Percentiles rank a stretch among this genome's conserved stretches.
These are phyloP conservation scores for Pissodes strobi DNA, from an alignment of 1,140 invertebrate genomes.

Conservation along the genomic window DNA sequence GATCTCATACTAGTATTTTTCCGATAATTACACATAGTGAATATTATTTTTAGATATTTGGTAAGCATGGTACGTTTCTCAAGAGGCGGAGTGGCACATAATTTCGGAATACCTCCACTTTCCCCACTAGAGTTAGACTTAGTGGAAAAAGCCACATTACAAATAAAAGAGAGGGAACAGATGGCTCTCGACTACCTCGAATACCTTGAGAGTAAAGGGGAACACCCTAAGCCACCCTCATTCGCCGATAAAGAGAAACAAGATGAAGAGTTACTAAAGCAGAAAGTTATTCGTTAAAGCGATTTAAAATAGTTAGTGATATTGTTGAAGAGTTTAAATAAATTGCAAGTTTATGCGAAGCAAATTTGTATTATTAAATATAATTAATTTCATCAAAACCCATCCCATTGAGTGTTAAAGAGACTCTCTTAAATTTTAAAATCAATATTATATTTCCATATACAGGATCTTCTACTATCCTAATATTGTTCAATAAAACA, in stretches of 20 bases:
- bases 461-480: no score
- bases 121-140: conserved; percentile 42
- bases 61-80: conserved; percentile 47
- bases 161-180: conserved; percentile 43
- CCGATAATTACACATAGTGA: no score
- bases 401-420: no score
- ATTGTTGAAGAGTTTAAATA: no score
- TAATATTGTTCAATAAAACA: no score
- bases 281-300: conserved; percentile 28
- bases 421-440: no score
- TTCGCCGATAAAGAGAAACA: conserved; percentile 28
- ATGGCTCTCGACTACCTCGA: conserved; percentile 43
- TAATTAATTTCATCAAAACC: no score
- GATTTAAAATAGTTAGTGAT: no score
- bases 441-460: no score
- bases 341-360: no score
- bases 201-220: conserved; percentile 18
- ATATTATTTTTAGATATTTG: conserved; percentile 45
- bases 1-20: no score
- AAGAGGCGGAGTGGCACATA: conserved; percentile 45
- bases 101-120: conserved; percentile 48
- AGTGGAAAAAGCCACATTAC: conserved; percentile 40
- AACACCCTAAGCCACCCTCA: conserved; percentile 7
- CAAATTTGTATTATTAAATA: no score
- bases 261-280: conserved; percentile 18